Evolutionary conservation across 2,113 vertebrate species (phyloP), one percentile per base, ranked within the genome.

Genomic region (Proterorhinus semilunaris): DNA sequence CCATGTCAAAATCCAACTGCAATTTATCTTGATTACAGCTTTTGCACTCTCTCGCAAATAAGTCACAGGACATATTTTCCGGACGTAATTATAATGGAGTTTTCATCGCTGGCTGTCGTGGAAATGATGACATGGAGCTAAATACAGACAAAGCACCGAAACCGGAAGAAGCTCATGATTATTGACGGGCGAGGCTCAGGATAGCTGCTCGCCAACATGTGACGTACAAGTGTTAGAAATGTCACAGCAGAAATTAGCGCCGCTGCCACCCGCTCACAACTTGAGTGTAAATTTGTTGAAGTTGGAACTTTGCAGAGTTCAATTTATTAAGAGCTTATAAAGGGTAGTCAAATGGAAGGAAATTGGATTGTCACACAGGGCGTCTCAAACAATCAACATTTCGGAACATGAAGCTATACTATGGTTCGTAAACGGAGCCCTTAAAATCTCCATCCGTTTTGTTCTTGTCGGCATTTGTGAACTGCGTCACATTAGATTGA

Each of bases 201-300:
- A 9, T 15, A 10, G 45, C 64, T 52, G 45, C 47, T 69, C 45
- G 59, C 8, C 15, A 36, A 54, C 27, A 68, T 27, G 53, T 55
- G 46, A 69, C 49, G 15, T 58, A 46, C 68, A 78, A 59, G 45
- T 16, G 50, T 15, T 11, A 62, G 49, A 47, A 67, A 69, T 10
- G 15, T 44, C 46, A 67, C 12, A 47, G 8, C 62, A 53, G 71
- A 66, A 73, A 78, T 82, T 81, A 65, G 15, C 8, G n/a, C 36
- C 44, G 2, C 71, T 71, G 68, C 75, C 76, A 79, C 13, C 16
- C 47, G 27, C 6, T 53, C 44, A 53, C 50, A 69, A 45, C 17
- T 52, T 53, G 77, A 69, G 68, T 58, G n/a, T 58, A 21, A 68
- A 53, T 53, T 55, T 44, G 4, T 17, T 45, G 66, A 27, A 65